Conservation (phyloP, 2,113 vertebrate species). For the Taurulus bubalis region DNA sequence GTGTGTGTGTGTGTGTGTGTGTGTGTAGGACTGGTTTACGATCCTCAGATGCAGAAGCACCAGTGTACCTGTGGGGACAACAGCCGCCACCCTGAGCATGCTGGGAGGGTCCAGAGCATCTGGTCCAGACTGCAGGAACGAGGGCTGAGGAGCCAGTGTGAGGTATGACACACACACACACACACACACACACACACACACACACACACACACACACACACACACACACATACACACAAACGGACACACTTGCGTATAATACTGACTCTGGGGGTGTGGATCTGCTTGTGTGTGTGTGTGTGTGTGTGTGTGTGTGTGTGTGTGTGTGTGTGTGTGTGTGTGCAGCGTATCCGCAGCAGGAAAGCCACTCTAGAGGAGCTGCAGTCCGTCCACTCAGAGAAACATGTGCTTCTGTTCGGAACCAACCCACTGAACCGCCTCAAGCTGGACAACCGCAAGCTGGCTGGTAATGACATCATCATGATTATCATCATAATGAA, state of each 20-base stretch:
- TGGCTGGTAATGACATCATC: constrained; percentile 82
- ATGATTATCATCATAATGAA: too few species aligned
- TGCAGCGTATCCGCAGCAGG: constrained; percentile 88
- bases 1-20: constrained; percentile 25
- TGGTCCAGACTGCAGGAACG: constrained; percentile 92
- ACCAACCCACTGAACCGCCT: constrained; percentile 90
- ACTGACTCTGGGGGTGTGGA: too few species aligned
- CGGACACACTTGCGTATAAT: too few species aligned
- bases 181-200: background rate
- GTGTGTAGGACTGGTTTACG: constrained; percentile 90
- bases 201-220: background rate
- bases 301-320: constrained; percentile 16
- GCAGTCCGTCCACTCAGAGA: constrained; percentile 88
- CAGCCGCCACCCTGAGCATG: constrained; percentile 90
- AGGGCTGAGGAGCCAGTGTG: constrained; percentile 89
- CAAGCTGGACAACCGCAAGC: constrained; percentile 90
- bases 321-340: constrained; percentile 31
- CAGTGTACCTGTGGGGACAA: constrained; percentile 93
- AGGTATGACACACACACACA: constrained; percentile 80
- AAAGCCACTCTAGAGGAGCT: constrained; percentile 92
- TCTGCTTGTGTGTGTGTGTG: background rate
- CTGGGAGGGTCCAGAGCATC: constrained; percentile 91
- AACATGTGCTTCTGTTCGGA: constrained; percentile 89
- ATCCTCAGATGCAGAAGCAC: constrained; percentile 93
- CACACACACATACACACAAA: background rate